phyloP scores from a whole-genome alignment of 1,140 invertebrate genomes.

The Meteorus sp. region DNA sequence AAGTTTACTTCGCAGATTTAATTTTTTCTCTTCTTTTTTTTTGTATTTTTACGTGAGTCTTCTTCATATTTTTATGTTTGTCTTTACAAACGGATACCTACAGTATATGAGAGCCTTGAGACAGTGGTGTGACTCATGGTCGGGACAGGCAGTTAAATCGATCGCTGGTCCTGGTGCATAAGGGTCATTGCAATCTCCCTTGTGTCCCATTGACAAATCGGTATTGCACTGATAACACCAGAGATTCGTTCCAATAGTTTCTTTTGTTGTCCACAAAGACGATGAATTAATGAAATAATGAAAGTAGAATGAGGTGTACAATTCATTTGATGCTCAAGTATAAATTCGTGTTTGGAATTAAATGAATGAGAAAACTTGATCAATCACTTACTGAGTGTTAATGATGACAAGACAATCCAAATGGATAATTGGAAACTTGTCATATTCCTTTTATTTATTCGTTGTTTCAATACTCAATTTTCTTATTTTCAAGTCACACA shows the following conservation, averaged over 20 bases:
- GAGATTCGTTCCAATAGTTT: conserved; percentile 26
- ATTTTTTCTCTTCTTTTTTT: too few species aligned
- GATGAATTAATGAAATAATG: neutral
- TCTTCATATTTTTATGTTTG: neutral
- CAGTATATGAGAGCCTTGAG: conserved; percentile 43
- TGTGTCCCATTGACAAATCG: conserved; percentile 33
- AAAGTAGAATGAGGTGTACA: too few species aligned
- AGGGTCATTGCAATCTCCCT: conserved; percentile 47
- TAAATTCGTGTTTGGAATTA: too few species aligned
- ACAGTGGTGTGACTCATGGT: conserved; percentile 40
- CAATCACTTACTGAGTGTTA: too few species aligned
- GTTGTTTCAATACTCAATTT: too few species aligned
- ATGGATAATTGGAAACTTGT: too few species aligned
- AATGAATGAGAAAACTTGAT: too few species aligned
- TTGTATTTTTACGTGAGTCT: neutral
- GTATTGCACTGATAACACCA: conserved; percentile 50
- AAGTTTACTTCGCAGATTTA: too few species aligned
- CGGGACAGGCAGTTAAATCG: conserved; percentile 38
- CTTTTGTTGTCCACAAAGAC: conserved; percentile 22
- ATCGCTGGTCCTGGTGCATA: conserved; percentile 32
- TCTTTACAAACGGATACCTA: conserved; percentile 32
- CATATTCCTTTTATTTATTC: too few species aligned
- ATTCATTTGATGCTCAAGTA: too few species aligned
- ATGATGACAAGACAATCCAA: too few species aligned
- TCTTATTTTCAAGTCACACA: too few species aligned